Evolutionary conservation across 2,888 invertebrate genomes (phyloP), one percentile per base, ranked within the genome.

Genomic region (Zootermopsis nevadensis): DNA sequence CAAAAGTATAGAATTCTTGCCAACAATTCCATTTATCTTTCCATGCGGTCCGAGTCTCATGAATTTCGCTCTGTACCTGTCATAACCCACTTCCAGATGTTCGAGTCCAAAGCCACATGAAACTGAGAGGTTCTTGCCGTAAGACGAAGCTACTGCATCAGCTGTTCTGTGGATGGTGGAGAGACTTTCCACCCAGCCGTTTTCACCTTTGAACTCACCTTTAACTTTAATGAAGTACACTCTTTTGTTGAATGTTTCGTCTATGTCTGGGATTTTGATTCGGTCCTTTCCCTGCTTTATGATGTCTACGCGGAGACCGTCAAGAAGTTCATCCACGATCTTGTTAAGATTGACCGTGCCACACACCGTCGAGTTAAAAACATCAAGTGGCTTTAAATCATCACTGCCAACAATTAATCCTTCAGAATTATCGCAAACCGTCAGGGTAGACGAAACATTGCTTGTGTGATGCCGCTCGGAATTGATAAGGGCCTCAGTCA

Each of bases 181-280:
- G 12, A 83, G 55, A 53, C 80, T 79, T 24, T 42, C 72, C n/a
- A 67, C 69, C 83, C 77, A 77, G 8, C 83, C 83, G 19, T 83
- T 69, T 30, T 79, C 69, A 53, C 79, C 80, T 0, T 79, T n/a
- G 31, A 83, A 79, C 19, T n/a, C 22, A 19, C 83, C 83, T 24
- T 66, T 69, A 7, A 79, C 33, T n/a, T 53, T 79, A 27, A 69
- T 2, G n/a, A 72, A 7, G 22, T 35, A 35, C 72, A 67, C 67
- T 30, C 35, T 79, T 22, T 72, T 67, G 35, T 24, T 22, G 72
- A 83, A 83, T 12, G 69, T 80, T 27, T 83, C 48, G 53, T 72
- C 30, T 33, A 83, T 69, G 42, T 83, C 72, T 24, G 83, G 83
- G 12, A 83, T 55, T 1, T 1, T 33, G 12, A 83, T 60, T 42